These are phyloP conservation scores for Hucho hucho DNA, from an alignment of 2,113 vertebrate species.

Conservation along the genomic window DNA sequence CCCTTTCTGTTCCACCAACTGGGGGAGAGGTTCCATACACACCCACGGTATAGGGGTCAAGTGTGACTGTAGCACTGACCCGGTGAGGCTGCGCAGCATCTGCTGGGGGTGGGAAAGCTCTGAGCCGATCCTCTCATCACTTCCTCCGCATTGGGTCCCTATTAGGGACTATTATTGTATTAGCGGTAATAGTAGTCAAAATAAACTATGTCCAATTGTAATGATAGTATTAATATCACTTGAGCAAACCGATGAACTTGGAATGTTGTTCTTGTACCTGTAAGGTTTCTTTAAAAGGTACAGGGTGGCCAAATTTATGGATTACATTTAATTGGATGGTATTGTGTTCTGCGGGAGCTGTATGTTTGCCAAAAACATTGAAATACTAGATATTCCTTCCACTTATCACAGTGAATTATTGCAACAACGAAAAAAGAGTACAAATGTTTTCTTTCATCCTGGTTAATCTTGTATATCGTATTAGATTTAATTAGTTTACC, in stretches of 20 bases:
- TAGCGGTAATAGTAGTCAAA: slow-evolving; percentile 77
- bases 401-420: slow-evolving; percentile 5
- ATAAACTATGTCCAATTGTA: slow-evolving; percentile 75
- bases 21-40: slow-evolving; percentile 22
- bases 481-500: too few relatives aligned
- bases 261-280: slow-evolving; percentile 69
- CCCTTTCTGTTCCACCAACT: slow-evolving; percentile 68
- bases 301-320: slow-evolving; percentile 62
- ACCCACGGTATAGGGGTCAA: slow-evolving; percentile 54
- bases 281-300: slow-evolving; percentile 54
- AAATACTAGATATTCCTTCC: slow-evolving; percentile 34
- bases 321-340: slow-evolving; percentile 62
- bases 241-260: slow-evolving; percentile 70
- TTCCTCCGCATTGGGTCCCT: slow-evolving; percentile 54
- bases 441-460: too few relatives aligned
- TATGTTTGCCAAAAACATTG: slow-evolving; percentile 44
- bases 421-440: neutral
- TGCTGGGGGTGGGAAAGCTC: slow-evolving; percentile 43
- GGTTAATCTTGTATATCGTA: too few relatives aligned
- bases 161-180: slow-evolving; percentile 78
- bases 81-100: slow-evolving; percentile 57
- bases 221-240: slow-evolving; percentile 76
- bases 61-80: slow-evolving; percentile 75
- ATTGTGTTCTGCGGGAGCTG: slow-evolving; percentile 53
- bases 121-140: slow-evolving; percentile 43